Evolutionary conservation across 2,888 invertebrate species (phyloP), one percentile per base, ranked within the genome.

Genomic region (Acrobasis consociella): DNA sequence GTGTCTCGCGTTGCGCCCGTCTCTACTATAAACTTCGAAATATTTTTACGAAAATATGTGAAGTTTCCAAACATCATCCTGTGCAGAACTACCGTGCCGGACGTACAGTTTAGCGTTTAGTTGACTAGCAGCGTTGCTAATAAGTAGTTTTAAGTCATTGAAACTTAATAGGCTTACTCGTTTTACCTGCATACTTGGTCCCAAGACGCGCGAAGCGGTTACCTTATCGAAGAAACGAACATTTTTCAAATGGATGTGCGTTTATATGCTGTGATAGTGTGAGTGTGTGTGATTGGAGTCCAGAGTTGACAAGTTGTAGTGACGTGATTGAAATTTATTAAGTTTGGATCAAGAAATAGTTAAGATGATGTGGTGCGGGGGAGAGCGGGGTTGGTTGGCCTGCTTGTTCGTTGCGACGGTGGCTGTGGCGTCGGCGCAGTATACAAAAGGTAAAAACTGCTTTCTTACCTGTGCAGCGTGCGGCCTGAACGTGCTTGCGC

Each of bases 181-280:
- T 85, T 86, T 86, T 91, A 91, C 91, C 91, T 91, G 91, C 89
- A 88, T 87, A 87, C 83, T 80, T 86, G 86, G 86, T 85, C 89
- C 87, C 89, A 87, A 89, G 88, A 85, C 78, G 81, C 60, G 85
- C 82, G 80, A 82, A 85, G 87, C 89, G 87, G 89, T 87, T 86
- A 85, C 83, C 80, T 85, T 89, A 87, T 89, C 86, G 89, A 89
- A 89, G 89, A 89, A 91, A 91, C 89, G 91, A 85, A 91, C 86
- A 88, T 87, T 89, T 91, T 91, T 91, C 88, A 91, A 91, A 92
- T 92, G 90, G 88, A 90, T 89, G 89, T 90, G 90, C 86, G 87
- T 88, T 89, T 83, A 77, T 84, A 83, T 85, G 81, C 74, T 86
- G 91, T 88, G 89, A 86, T 87, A 86, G 89, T 90, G 91, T 89